phyloP scores from a whole-genome alignment of 1,140 invertebrate genomes.

The Galleria mellonella region DNA sequence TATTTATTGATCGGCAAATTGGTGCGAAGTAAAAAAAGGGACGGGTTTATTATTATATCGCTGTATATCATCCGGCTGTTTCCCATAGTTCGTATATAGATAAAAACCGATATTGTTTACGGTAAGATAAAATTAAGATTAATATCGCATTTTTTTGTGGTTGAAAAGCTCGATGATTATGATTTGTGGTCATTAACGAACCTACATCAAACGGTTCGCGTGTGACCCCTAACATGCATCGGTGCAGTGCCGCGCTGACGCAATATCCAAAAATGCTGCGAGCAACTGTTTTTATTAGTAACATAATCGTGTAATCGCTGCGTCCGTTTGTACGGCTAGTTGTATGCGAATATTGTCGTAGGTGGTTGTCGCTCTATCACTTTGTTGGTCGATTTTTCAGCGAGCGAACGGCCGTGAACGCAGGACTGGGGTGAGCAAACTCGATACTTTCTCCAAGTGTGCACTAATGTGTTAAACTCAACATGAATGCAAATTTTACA shows the following conservation, averaged over 20 bases:
- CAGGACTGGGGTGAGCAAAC: too few species aligned
- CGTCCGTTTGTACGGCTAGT: too few species aligned
- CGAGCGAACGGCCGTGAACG: too few species aligned
- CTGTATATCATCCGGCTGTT: conserved; percentile 32
- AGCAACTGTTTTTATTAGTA: conserved; percentile 15
- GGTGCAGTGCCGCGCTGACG: conserved; percentile 37
- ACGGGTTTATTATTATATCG: conserved; percentile 22
- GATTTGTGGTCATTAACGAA: conserved; percentile 51
- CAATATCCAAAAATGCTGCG: conserved; percentile 21
- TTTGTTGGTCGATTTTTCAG: too few species aligned
- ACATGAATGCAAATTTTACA: too few species aligned
- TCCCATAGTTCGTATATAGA: conserved; percentile 20
- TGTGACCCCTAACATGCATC: conserved; percentile 28
- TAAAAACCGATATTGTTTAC: conserved; percentile 37
- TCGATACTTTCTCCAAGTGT: too few species aligned
- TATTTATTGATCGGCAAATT: conserved; percentile 48
- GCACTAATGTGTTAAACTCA: too few species aligned
- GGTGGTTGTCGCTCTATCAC: too few species aligned
- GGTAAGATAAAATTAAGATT: conserved; percentile 58
- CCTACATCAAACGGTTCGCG: conserved; percentile 39
- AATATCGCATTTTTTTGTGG: conserved; percentile 51
- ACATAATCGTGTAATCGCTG: neutral
- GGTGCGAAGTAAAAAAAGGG: conserved; percentile 27
- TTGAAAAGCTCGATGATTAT: conserved; percentile 25
- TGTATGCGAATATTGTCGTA: too few species aligned